Base-by-base conservation (phyloP, 2,113 vertebrate genomes). In the Heteronetta atricapilla region DNA sequence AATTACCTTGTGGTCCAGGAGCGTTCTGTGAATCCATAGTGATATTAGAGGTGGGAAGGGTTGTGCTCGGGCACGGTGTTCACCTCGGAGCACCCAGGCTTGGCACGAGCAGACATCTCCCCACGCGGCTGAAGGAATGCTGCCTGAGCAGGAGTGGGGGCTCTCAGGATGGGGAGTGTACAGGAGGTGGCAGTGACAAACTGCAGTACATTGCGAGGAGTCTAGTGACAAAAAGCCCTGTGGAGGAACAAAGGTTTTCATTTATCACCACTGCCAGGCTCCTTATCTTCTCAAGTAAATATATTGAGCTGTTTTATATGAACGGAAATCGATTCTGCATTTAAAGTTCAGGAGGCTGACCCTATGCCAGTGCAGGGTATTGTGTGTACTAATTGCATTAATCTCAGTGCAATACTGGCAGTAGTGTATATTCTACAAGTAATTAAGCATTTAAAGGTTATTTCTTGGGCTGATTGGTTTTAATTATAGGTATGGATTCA, bases 361-460 rank as follows among this genome's bases (percentile, higher is more conserved):
- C 50, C 40, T 86, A 6, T 68, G 60, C 38, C 8, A 10, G 12
- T 62, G 22, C 11, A 50, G 26, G 34, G 36, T 82, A 64, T 3
- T 40, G 13, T 78, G 58, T 62, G 28, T 40, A 8, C 80, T 86
- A 56, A 92, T n/a, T 68, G 31, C 58, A 22, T 78, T 93, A 60
- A 63, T 75, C 64, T 86, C 16, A 26, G 29, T 83, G 66, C 75
- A 86, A 75, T 84, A 50, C 3, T 76, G 16, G 25, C 17, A 93
- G 36, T 48, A 88, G 44, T 42, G 33, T 68, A n/a, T 75, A 67
- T 44, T 78, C 26, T 42, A 78, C 60, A 52, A 81, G 8, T 83
- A 74, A 83, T 93, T 74, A 90, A 46, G 23, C 88, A 53, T 90
- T 94, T 86, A 84, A 81, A 82, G 34, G 23, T 46, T 86, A 56